Percentiles rank a stretch among this genome's conserved stretches.
phyloP scores from a whole-genome alignment of 1,140 invertebrate species.

The Scylla paramamosain region DNA sequence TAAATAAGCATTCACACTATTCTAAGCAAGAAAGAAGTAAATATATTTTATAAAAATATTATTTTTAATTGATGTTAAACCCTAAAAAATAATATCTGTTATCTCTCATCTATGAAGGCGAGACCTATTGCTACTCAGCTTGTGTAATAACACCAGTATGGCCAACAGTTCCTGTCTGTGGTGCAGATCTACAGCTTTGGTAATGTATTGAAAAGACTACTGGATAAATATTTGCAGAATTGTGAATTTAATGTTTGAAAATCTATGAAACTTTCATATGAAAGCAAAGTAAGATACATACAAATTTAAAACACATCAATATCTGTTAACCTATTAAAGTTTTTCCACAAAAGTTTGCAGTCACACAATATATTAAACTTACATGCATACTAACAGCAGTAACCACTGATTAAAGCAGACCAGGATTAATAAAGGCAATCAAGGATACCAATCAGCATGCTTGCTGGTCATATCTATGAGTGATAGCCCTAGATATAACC shows the following conservation, averaged over 20 bases:
- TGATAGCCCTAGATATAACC: background rate
- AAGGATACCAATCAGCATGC: background rate
- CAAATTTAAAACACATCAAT: background rate
- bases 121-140: no score
- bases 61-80: background rate
- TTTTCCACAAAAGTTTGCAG: background rate
- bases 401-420: background rate
- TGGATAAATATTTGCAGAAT: background rate
- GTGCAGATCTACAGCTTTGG: background rate
- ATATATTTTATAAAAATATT: background rate
- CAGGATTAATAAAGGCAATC: background rate
- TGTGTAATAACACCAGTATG: background rate
- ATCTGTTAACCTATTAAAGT: background rate
- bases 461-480: background rate
- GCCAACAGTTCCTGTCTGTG: background rate
- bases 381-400: background rate
- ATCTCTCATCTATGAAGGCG: background rate
- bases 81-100: background rate
- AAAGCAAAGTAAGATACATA: background rate
- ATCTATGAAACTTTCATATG: background rate
- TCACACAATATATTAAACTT: background rate
- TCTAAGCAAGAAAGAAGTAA: background rate
- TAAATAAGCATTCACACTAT: background rate
- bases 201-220: no score
- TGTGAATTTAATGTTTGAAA: background rate